Conservation (phyloP, 2,888 invertebrate species). For the Phania funesta region DNA sequence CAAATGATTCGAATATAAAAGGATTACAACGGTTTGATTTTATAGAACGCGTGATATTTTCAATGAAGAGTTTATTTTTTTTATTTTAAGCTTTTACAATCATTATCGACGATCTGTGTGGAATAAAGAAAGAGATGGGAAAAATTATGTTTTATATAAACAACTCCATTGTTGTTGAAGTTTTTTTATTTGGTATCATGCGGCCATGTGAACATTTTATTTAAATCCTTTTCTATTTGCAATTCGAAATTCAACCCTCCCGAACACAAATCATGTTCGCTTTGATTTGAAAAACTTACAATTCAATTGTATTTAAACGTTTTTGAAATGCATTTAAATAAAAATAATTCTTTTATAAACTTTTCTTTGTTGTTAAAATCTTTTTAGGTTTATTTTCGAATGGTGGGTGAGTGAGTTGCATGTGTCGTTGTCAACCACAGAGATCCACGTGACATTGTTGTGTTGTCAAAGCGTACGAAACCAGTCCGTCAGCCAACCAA, state of each 20-base stretch:
- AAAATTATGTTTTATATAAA: conserved; percentile 25
- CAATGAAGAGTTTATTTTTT: conserved; percentile 21
- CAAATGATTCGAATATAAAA: conserved; percentile 17
- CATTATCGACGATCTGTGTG: conserved; percentile 19
- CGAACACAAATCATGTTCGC: neutral
- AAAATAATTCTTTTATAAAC: conserved; percentile 44
- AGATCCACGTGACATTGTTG: conserved; percentile 67
- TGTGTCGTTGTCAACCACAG: conserved; percentile 70
- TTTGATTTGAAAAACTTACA: conserved; percentile 47
- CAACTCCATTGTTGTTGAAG: conserved; percentile 12
- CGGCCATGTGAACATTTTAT: conserved; percentile 15
- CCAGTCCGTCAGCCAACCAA: neutral
- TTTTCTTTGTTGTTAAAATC: conserved; percentile 47
- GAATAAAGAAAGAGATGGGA: neutral
- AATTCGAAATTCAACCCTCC: conserved; percentile 22
- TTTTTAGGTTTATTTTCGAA: conserved; percentile 13
- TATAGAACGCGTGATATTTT: conserved; percentile 53
- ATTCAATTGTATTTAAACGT: conserved; percentile 39
- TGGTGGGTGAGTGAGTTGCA: conserved; percentile 58
- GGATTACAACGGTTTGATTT: conserved; percentile 62
- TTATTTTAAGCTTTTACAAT: conserved; percentile 35
- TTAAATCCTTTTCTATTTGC: conserved; percentile 22
- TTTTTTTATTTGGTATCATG: neutral
- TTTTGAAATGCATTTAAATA: conserved; percentile 57
- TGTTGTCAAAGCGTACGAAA: conserved; percentile 18